Conservation (phyloP, 2,113 vertebrate genomes). For the Felis chaus region DNA sequence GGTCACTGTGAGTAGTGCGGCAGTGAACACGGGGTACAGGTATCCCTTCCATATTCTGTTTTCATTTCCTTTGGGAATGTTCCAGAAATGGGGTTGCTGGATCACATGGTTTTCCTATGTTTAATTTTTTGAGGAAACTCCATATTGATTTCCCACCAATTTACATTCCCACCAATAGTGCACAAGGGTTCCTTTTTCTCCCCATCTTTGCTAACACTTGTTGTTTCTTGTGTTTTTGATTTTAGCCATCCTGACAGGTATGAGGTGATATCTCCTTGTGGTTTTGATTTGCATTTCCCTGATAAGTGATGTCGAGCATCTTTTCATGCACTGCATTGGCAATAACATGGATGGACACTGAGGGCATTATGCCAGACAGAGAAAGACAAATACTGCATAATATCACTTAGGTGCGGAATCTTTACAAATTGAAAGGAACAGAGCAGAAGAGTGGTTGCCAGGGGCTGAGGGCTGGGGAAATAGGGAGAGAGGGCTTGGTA, state of each 20-base stretch:
- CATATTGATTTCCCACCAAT: background rate
- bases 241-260: background rate
- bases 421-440: background rate
- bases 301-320: background rate
- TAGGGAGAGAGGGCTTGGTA: background rate
- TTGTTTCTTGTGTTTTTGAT: background rate
- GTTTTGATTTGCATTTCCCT: background rate
- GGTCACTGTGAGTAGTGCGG: background rate
- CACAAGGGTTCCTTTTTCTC: background rate
- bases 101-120: background rate
- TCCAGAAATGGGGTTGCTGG: background rate
- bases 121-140: background rate
- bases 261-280: background rate
- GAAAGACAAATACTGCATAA: background rate
- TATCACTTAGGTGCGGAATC: background rate
- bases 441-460: background rate
- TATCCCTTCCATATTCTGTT: background rate
- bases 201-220: background rate
- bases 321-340: background rate
- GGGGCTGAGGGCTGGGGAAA: background rate
- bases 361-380: background rate
- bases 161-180: background rate
- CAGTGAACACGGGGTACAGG: background rate
- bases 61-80: background rate
- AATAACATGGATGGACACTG: background rate